Percentiles rank a stretch among this genome's conserved stretches.
Evolutionary conservation across 2,113 vertebrate genomes (phyloP).

Genomic region (Zapornia atra): DNA sequence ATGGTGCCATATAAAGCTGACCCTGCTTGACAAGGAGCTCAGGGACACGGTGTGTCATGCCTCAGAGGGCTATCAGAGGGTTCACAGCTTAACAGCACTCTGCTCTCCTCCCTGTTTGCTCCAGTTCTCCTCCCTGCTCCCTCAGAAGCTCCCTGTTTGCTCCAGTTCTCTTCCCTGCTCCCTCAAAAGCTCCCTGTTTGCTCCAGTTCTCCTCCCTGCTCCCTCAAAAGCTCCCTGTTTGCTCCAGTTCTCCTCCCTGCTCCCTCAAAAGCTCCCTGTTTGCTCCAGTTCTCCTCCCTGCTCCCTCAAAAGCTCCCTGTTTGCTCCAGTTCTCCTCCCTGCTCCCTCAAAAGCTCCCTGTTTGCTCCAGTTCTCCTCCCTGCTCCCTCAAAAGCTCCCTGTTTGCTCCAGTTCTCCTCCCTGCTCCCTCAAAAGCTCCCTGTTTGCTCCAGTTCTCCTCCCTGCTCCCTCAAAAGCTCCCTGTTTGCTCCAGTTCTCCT

Average conservation of each 20-base stretch:
- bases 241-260: neutral
- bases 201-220: neutral
- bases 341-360: neutral
- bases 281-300: neutral
- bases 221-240: neutral
- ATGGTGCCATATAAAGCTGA: neutral
- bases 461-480: neutral
- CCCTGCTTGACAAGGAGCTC: neutral
- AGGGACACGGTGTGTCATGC: fast-evolving
- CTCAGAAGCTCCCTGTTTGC: neutral
- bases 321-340: neutral
- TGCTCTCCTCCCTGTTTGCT: neutral
- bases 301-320: neutral
- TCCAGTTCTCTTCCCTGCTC: neutral
- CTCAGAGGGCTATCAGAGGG: neutral
- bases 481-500: neutral
- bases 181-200: neutral
- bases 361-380: neutral
- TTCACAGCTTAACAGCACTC: neutral
- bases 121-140: neutral
- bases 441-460: neutral
- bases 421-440: neutral
- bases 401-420: neutral
- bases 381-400: neutral
- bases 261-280: neutral